Conservation (phyloP, 2,797 vertebrate genomes). For the Aselliscus stoliczkanus region DNA sequence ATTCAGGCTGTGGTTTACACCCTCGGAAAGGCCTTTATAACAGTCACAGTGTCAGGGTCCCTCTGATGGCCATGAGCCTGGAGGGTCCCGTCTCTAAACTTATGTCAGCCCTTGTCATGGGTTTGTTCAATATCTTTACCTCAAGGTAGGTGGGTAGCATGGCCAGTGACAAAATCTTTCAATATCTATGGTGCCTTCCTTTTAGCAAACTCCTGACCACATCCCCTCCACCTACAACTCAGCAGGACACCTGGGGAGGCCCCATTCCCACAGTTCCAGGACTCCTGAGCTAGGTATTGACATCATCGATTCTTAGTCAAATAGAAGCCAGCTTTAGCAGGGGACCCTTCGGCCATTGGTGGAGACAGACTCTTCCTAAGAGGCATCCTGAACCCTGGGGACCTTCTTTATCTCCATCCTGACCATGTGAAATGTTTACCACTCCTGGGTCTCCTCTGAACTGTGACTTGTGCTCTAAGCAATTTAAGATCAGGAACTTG, state of each 20-base stretch:
- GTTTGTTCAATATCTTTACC: neutral
- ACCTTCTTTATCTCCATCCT: neutral
- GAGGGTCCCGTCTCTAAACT: neutral
- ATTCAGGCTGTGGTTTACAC: neutral
- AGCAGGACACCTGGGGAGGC: neutral
- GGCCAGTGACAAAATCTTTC: neutral
- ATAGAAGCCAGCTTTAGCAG: neutral
- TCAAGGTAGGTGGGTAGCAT: too few relatives aligned
- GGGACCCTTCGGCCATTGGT: neutral
- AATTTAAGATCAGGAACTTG: too few relatives aligned
- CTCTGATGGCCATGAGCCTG: neutral
- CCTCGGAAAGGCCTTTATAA: accelerated
- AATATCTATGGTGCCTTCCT: neutral
- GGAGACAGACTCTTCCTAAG: neutral
- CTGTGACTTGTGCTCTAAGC: neutral
- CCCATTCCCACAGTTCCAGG: neutral
- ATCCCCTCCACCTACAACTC: too few relatives aligned
- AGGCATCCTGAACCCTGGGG: neutral
- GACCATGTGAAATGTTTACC: accelerated
- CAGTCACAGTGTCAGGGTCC: too few relatives aligned
- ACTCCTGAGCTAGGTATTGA: too few relatives aligned
- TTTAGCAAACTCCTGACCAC: neutral
- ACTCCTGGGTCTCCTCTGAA: neutral
- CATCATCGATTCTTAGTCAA: neutral
- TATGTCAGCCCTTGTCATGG: neutral